A percentile compares a stretch with the other conserved stretches of the same genome.
Conservation (phyloP, 2,797 vertebrate genomes). For the Hyperoplus immaculatus region DNA sequence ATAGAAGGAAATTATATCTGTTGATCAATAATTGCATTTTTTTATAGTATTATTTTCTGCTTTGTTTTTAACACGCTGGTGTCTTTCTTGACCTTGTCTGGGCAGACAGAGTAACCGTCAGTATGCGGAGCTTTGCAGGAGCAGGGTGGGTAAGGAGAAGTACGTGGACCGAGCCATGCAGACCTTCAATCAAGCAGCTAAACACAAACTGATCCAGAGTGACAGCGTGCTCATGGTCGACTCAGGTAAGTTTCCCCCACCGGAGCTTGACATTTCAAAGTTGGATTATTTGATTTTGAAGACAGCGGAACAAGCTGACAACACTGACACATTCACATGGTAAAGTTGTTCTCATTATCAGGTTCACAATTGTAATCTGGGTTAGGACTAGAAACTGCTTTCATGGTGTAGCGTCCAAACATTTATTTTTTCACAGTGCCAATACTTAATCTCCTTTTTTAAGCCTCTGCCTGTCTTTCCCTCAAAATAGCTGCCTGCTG, state of each 20-base stretch:
- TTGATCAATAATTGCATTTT: not conserved
- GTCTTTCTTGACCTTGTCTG: constrained; percentile 11
- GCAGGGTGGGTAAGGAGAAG: constrained; percentile 82
- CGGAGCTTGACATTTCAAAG: not conserved
- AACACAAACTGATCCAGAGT: constrained; percentile 90
- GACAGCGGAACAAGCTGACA: not conserved
- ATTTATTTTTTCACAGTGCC: no score
- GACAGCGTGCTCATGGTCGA: constrained; percentile 81
- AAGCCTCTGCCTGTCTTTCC: no score
- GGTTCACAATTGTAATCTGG: no score
- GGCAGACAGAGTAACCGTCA: constrained; percentile 82
- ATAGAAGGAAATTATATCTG: not conserved
- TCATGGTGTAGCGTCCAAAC: no score
- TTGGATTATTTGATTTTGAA: not conserved
- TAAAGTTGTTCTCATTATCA: not conserved
- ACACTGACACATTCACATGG: not conserved
- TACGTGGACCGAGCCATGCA: constrained; percentile 89
- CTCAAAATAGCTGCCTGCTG: no score
- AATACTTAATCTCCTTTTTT: no score
- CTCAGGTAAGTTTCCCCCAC: constrained; percentile 81
- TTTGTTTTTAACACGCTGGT: not conserved
- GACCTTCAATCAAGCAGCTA: constrained; percentile 86
- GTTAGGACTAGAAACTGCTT: no score
- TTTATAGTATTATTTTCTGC: not conserved
- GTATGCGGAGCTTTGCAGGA: constrained; percentile 86